phyloP scores from a whole-genome alignment of 1,140 invertebrate species.

The Zophobas morio region DNA sequence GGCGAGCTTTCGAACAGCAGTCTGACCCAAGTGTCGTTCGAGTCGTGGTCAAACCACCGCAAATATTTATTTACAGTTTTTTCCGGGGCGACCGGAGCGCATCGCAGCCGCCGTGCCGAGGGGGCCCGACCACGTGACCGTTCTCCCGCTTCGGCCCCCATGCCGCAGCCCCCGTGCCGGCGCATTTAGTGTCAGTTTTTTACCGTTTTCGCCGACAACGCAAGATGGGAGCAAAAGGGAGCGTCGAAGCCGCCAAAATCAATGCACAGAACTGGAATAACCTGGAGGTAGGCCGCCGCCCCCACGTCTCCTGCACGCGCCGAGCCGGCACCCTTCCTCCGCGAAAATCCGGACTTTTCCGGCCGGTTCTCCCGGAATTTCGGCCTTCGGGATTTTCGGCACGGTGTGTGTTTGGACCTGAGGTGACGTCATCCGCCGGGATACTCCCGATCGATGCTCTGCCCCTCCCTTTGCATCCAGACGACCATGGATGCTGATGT shows the following conservation, averaged over 20 bases:
- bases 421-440: constrained; percentile 61
- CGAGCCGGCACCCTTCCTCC: neutral
- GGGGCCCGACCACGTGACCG: constrained; percentile 11
- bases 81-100: constrained; percentile 18
- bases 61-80: constrained; percentile 32
- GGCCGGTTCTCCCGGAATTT: too few species aligned
- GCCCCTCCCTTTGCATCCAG: constrained; percentile 61
- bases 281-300: constrained; percentile 74
- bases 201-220: constrained; percentile 33
- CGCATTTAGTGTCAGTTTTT: constrained; percentile 51
- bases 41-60: constrained; percentile 49
- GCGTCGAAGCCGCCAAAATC: constrained; percentile 81
- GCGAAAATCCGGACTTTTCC: too few species aligned
- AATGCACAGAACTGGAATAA: constrained; percentile 82
- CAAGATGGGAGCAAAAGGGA: constrained; percentile 79
- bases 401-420: constrained; percentile 50
- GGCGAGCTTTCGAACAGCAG: constrained; percentile 60
- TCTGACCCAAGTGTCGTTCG: constrained; percentile 62
- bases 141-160: constrained; percentile 44
- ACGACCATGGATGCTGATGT: constrained; percentile 53
- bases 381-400: neutral
- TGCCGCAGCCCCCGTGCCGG: constrained; percentile 39
- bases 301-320: neutral
- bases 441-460: constrained; percentile 60
- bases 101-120: constrained; percentile 45